Conservation (phyloP, 2,113 vertebrate genomes). For the Arizona elegans region DNA sequence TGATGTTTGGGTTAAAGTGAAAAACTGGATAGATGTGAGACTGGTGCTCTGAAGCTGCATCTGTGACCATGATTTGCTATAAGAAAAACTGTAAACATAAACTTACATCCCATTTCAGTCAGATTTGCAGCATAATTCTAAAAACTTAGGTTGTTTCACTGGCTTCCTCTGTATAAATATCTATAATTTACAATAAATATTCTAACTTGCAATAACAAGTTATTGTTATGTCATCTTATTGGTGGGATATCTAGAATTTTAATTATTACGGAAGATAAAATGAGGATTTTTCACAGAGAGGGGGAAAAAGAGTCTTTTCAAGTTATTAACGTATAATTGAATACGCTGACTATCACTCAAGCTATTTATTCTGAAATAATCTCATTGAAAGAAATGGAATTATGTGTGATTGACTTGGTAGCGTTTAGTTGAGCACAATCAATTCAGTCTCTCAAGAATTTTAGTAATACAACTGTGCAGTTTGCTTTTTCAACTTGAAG, state of each 20-base stretch:
- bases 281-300: background rate
- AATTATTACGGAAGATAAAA: background rate
- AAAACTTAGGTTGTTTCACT: background rate
- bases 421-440: background rate
- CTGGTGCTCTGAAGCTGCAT: background rate
- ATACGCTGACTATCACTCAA: background rate
- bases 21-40: background rate
- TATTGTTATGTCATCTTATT: background rate
- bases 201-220: background rate
- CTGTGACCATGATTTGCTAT: background rate
- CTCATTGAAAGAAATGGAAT: slow-evolving; percentile 14
- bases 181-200: background rate
- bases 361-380: slow-evolving; percentile 8
- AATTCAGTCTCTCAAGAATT: background rate
- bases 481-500: background rate
- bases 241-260: background rate
- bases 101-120: background rate
- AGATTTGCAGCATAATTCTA: background rate
- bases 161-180: background rate
- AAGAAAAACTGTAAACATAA: background rate
- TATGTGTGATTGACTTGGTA: background rate
- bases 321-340: background rate
- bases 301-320: background rate
- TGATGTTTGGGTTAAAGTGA: background rate
- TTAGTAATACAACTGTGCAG: background rate